Evolutionary conservation across 2,113 vertebrate genomes (phyloP), one percentile per base, ranked within the genome.

Genomic region (Sinocyclocheilus maitianheensis): DNA sequence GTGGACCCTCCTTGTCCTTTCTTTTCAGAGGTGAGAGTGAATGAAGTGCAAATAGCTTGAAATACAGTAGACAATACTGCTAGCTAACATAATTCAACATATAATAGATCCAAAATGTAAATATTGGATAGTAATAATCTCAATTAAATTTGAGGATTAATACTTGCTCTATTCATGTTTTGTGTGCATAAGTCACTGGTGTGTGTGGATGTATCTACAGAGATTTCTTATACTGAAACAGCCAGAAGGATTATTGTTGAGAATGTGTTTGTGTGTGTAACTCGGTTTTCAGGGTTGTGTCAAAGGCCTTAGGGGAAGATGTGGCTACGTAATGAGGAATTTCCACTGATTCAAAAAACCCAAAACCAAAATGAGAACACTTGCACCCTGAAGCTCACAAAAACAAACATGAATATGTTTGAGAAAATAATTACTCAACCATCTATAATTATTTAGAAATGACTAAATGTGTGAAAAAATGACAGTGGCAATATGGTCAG

Each of bases 351-450:
- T 71, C 13, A 20, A 20, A 60, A 60, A 60, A 22, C 16, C 30
- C 37, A 37, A 58, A 58, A 58, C 8, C 5, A 37, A 34, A 34
- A 71, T 9, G 16, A 37, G 34, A 40, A 72, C 26, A 72, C 34
- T 40, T 72, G 34, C 34, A 37, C 34, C 69, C 69, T 72, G 34
- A 72, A 40, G 67, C 67, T 71, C 16, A 71, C 67, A 71, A 65
- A 63, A 65, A 65, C n/a, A 65, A 65, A 65, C 24, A 26, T 26
- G 10, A 13, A 14, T 26, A 13, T 60, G 63, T 65, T 14, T 5
- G n/a, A 26, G 63, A 26, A 65, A 65, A 65, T 1, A 65, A 65
- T 22, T 12, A 65, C 63, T 60, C 20, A 60, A 22, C 24, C 63
- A 26, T 65, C 11, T 65, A 26, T 13, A 65, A 65, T 13, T 65